These are phyloP conservation scores for Lucinisca nassula DNA, from an alignment of 2,888 invertebrate genomes.

Conservation along the genomic window DNA sequence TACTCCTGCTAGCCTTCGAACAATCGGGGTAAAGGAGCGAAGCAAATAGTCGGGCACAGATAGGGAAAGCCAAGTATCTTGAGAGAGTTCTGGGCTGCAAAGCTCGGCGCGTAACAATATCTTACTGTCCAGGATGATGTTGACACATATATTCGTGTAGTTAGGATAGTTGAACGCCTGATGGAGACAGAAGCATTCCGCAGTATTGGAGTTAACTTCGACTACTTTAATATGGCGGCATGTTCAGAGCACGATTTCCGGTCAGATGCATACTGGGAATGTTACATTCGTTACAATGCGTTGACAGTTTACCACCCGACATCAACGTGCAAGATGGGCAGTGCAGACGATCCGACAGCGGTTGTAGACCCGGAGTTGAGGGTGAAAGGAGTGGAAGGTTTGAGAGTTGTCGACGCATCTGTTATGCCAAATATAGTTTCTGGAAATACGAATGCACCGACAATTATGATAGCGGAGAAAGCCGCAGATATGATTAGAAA, in stretches of 20 bases:
- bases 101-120: too few relatives aligned
- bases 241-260: conserved; percentile 39
- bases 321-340: neutral
- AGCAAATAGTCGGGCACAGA: too few relatives aligned
- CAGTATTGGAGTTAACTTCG: conserved; percentile 38
- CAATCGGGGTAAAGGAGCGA: too few relatives aligned
- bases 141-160: conserved; percentile 26
- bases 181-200: conserved; percentile 35
- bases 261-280: neutral
- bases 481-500: conserved; percentile 2
- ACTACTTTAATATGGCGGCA: conserved; percentile 20
- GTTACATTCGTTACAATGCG: neutral
- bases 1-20: too few relatives aligned
- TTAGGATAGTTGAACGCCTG: conserved; percentile 25
- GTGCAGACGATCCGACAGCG: neutral
- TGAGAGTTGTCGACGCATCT: neutral
- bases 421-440: neutral
- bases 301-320: neutral
- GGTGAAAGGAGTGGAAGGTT: neutral
- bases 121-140: conserved; percentile 91
- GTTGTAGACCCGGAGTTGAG: neutral
- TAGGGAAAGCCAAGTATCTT: too few relatives aligned
- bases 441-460: conserved; percentile 5
- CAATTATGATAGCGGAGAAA: conserved; percentile 1
- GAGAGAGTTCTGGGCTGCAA: too few relatives aligned